Conservation (phyloP, 1,140 invertebrate genomes). For the Leptinotarsa undecemlineata region DNA sequence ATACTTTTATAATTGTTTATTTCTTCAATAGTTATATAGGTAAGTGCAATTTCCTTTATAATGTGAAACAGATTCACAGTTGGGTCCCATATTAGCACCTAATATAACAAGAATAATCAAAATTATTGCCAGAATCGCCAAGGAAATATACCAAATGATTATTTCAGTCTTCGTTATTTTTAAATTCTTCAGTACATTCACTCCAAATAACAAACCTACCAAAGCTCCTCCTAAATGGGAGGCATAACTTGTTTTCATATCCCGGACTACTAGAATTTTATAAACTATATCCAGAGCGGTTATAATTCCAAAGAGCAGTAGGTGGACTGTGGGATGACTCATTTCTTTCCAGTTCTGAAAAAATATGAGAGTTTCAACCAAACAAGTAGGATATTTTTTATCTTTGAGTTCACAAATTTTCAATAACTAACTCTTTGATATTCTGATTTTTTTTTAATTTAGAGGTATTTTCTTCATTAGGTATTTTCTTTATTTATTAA, state of each 20-base stretch:
- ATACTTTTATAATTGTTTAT: too few species aligned
- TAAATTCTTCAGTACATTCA: slow-evolving; percentile 87
- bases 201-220: slow-evolving; percentile 81
- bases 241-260: too few species aligned
- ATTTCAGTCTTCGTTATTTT: slow-evolving; percentile 85
- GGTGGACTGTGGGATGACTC: slow-evolving; percentile 82
- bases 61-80: too few species aligned
- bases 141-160: slow-evolving; percentile 80
- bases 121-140: slow-evolving; percentile 57
- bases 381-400: too few species aligned
- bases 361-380: not conserved
- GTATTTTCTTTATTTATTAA: too few species aligned
- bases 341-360: slow-evolving; percentile 90
- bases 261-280: too few species aligned
- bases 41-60: too few species aligned
- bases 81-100: not conserved
- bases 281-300: slow-evolving; percentile 66
- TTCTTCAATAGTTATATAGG: too few species aligned
- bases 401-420: too few species aligned
- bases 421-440: too few species aligned
- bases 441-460: too few species aligned
- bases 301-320: slow-evolving; percentile 76
- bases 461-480: too few species aligned
- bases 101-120: not conserved
- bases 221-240: slow-evolving; percentile 79